Conservation (phyloP, 2,888 invertebrate species). For the Leucophenga maculata region DNA sequence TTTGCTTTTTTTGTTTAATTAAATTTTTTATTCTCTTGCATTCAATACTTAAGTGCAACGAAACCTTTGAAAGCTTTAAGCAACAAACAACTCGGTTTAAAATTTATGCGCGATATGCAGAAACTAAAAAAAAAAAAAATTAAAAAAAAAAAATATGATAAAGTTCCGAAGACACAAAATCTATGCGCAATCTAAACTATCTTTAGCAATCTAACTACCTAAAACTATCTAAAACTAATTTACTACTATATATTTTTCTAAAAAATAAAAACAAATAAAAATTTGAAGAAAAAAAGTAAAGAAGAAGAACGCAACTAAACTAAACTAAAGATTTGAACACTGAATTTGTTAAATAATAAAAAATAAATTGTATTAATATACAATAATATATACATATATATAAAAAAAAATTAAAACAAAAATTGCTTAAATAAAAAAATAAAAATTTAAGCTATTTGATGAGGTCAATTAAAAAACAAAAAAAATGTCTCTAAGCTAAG, state of each 20-base stretch:
- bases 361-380: background rate
- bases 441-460: background rate
- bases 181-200: conserved; percentile 13
- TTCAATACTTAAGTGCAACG: no score
- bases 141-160: conserved; percentile 32
- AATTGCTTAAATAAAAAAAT: background rate
- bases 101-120: conserved; percentile 8
- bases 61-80: conserved; percentile 24
- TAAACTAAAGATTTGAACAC: no score
- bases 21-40: no score
- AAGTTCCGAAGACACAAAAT: conserved; percentile 11
- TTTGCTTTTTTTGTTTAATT: no score
- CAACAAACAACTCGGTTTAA: conserved; percentile 34
- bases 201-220: background rate
- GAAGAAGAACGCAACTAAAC: background rate
- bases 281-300: conserved; percentile 3
- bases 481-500: background rate
- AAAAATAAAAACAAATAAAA: conserved; percentile 24
- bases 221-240: conserved; percentile 2
- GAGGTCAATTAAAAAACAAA: background rate
- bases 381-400: background rate
- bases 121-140: conserved; percentile 23
- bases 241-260: conserved; percentile 24
- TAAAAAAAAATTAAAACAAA: background rate
- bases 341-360: no score